Evolutionary conservation across 2,113 vertebrate species (phyloP), one percentile per base, ranked within the genome.

Genomic region (Microcebus jonahi): DNA sequence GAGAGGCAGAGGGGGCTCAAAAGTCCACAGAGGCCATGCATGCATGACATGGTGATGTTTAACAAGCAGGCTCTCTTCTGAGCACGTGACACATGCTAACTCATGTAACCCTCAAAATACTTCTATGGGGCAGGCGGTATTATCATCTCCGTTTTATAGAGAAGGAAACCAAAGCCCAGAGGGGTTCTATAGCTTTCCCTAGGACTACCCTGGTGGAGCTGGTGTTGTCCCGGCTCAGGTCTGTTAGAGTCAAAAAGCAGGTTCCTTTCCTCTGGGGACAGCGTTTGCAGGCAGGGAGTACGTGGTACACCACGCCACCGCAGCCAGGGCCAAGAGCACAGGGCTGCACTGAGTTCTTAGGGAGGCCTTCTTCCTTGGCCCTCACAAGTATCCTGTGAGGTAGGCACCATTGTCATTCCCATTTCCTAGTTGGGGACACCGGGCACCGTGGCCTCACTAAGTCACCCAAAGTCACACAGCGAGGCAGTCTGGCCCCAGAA

Each of bases 371-470:
- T 83, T 83, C 55, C 31, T 63, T 34, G 29, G 36, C 50, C 20
- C n/a, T 85, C 65, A 57, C 25, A 17, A 80, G 48, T 75, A 25
- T 42, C 45, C 39, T 61, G 11, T 13, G 31, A 82, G 25, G 42
- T 21, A 20, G 45, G 21, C 39, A 2, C 34, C 13, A 8, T 13
- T 21, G 42, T 21, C 36, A 31, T 29, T 83, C 17, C 59, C 76
- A 80, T 88, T 83, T 93, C 73, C 48, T 57, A 29, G 17, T 15
- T 92, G 45, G 71, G 73, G 53, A 96, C 55, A 73, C 18, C 3
- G 9, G 75, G 50, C n/a, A 39, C 13, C 14, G 0, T 8, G 76
- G 75, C 8, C 57, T 29, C 59, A 11, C 14, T 29, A 34, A 80
- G 34, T 73, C 17, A 36, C 42, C 15, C 13, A 42, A n/a, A 89